phyloP scores from a whole-genome alignment of 2,888 invertebrate species.

The Campoletis raptor region DNA sequence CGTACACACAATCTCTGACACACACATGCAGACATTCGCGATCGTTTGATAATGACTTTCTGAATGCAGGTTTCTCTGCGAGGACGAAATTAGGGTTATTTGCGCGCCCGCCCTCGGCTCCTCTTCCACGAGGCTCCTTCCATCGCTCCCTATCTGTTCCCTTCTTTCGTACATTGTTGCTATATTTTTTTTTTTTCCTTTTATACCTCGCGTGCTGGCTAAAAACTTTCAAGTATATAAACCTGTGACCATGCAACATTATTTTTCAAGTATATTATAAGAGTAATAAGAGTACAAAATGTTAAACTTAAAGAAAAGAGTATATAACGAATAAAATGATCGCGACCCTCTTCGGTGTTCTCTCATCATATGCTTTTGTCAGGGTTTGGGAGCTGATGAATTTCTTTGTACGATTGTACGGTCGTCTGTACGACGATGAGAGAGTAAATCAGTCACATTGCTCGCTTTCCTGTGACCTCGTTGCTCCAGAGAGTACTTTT shows the following conservation, averaged over 20 bases:
- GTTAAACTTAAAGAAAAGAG: neutral
- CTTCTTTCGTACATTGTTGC: constrained; percentile 60
- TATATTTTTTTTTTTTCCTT: constrained; percentile 34
- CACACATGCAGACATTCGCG: constrained; percentile 47
- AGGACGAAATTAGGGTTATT: constrained; percentile 82
- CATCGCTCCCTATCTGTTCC: constrained; percentile 58
- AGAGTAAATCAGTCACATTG: constrained; percentile 44
- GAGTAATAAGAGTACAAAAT: neutral
- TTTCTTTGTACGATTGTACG: constrained; percentile 34
- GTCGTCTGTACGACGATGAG: neutral
- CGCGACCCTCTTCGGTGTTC: constrained; percentile 20
- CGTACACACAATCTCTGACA: constrained; percentile 42
- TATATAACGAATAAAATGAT: constrained; percentile 23
- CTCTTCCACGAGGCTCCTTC: constrained; percentile 60
- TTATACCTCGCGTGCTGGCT: constrained; percentile 66
- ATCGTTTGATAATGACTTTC: constrained; percentile 82
- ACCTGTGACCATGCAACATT: constrained; percentile 4
- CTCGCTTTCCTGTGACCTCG: constrained; percentile 47
- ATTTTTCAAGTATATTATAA: constrained; percentile 11
- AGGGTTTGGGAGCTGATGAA: constrained; percentile 43
- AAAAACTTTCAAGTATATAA: constrained; percentile 54
- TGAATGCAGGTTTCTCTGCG: constrained; percentile 78
- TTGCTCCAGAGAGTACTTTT: constrained; percentile 24
- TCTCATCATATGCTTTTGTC: constrained; percentile 14
- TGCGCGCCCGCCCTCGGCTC: constrained; percentile 74